Base-by-base conservation (phyloP, 2,888 invertebrate species). In the Neocrepidodera transversa region DNA sequence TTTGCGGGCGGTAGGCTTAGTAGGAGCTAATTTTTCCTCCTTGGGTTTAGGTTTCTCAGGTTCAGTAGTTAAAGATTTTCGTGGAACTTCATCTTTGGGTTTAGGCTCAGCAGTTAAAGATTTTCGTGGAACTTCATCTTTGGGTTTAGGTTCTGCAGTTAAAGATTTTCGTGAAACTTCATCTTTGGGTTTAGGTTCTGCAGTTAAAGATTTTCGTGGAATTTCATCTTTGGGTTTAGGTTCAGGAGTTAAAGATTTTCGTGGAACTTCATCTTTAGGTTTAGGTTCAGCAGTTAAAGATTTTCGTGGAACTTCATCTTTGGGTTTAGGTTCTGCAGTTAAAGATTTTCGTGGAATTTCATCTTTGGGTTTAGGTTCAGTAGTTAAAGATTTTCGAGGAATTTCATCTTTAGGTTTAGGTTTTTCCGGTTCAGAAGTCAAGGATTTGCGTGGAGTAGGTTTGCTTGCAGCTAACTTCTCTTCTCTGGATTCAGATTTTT, bases 321-420 rank as follows among this genome's bases (percentile, higher is more conserved):
- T 32, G 47, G 79, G 74, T n/a, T 30, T n/a, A 5, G n/a, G n/a
- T 62, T 80, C 80, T 38, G 79, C 76, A 57, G 28, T 40, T 5
- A 51, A 14, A 14, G 51, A 40, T 40, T 23, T 38, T 8, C 40
- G 8, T 47, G 42, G 11, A 10, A 3, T 16, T n/a, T 36, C 36
- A 11, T 47, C 47, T 48, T 62, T 54, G 13, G 59, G 55, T 16
- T 60, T 68, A 62, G 63, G 38, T 62, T 80, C 80, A 42, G 79
- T 75, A 58, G 30, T 42, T 18, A 52, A 42, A 42, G 52, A 42
- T 52, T 42, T 42, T 16, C 42, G n/a, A 42, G 42, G 20, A 2
- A n/a, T 11, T 6, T 43, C 43, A n/a, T 49, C 50, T 50, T 63
- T 56, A 30, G 59, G 56, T 13, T 61, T 68, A 5, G 23, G 23